phyloP scores from a whole-genome alignment of 2,888 invertebrate genomes.

The Lasiommata megera region DNA sequence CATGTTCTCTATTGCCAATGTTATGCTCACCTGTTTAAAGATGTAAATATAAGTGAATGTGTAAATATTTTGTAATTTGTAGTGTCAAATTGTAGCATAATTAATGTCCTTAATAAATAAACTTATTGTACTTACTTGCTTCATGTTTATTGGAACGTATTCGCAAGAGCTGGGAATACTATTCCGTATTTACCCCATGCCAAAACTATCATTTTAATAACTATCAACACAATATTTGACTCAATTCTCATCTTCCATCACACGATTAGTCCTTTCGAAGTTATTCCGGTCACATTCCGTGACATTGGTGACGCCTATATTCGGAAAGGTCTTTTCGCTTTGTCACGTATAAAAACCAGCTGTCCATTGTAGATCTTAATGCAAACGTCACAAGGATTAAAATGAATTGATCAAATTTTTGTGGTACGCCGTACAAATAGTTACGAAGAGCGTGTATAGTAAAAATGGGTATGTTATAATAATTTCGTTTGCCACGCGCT shows the following conservation, averaged over 20 bases:
- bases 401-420: background rate
- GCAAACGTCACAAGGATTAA: slow-evolving; percentile 8
- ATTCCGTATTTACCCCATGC: background rate
- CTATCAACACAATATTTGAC: slow-evolving; percentile 4
- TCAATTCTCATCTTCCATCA: slow-evolving; percentile 7
- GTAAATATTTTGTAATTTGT: too few relatives aligned
- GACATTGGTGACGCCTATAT: slow-evolving; percentile 32
- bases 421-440: slow-evolving; percentile 3
- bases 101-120: too few relatives aligned
- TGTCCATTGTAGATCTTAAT: background rate
- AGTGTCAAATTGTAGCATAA: too few relatives aligned
- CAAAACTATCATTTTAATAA: background rate
- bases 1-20: too few relatives aligned
- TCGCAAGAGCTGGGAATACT: too few relatives aligned
- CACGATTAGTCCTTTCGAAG: slow-evolving; percentile 20
- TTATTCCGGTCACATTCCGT: slow-evolving; percentile 29
- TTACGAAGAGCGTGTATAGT: slow-evolving; percentile 17
- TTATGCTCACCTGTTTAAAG: too few relatives aligned
- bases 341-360: slow-evolving; percentile 23
- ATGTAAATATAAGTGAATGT: too few relatives aligned
- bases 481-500: slow-evolving; percentile 9
- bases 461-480: slow-evolving; percentile 16
- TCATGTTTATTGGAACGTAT: too few relatives aligned
- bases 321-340: slow-evolving; percentile 27
- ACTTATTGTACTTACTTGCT: too few relatives aligned